Percentiles rank a stretch among this genome's conserved stretches.
Evolutionary conservation across 2,113 vertebrate species (phyloP).

Genomic region (Fulica atra): DNA sequence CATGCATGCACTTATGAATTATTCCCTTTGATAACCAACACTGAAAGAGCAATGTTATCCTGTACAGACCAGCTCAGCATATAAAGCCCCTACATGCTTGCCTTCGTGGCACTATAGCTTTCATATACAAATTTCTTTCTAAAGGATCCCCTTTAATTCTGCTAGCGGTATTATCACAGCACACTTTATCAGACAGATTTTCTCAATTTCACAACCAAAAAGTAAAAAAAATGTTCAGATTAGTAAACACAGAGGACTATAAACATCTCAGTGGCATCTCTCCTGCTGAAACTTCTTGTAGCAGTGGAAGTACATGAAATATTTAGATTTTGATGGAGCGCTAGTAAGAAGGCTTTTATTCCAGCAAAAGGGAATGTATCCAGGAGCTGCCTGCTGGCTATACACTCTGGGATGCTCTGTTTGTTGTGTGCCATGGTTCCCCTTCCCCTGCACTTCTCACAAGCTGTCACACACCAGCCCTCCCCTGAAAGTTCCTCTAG

Average conservation of each 20-base stretch:
- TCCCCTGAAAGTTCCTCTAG: constrained; percentile 17
- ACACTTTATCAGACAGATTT: neutral
- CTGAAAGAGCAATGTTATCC: neutral
- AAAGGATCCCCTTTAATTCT: neutral
- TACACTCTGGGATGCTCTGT: neutral
- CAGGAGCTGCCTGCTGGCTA: constrained; percentile 62
- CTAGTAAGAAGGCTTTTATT: constrained; percentile 58
- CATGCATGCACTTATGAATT: neutral
- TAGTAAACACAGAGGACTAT: neutral
- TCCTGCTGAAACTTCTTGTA: constrained; percentile 33
- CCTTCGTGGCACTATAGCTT: neutral
- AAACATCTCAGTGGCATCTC: neutral
- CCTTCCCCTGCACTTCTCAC: neutral
- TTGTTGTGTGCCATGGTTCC: constrained; percentile 14
- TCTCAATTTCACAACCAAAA: neutral
- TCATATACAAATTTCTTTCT: neutral
- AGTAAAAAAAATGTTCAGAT: neutral
- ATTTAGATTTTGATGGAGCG: constrained; percentile 56
- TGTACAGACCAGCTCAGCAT: neutral
- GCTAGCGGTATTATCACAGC: neutral
- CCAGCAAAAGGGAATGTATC: constrained; percentile 45
- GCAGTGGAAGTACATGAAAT: constrained; percentile 27
- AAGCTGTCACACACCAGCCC: constrained; percentile 5
- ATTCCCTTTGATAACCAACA: neutral
- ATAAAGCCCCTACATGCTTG: neutral